Evolutionary conservation across 2,797 vertebrate species (phyloP), one percentile per base, ranked within the genome.

Genomic region (Nannoperca obscura): DNA sequence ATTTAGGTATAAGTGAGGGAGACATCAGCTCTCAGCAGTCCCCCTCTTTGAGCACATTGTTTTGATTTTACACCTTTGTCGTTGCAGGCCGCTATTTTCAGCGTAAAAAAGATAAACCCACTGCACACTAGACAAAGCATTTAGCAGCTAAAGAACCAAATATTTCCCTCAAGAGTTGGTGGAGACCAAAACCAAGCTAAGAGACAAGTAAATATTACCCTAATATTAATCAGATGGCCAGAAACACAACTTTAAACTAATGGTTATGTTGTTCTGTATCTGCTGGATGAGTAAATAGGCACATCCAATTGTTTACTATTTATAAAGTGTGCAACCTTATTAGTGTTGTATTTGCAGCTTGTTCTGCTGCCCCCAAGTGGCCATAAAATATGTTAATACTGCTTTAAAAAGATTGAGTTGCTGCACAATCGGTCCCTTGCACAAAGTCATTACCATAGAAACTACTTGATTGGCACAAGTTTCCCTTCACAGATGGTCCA

Each of bases 361-460:
- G 30, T 47, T 67, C 19, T 4, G 5, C 55, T 79, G 57, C 42
- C 57, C 54, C 17, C 68, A 53, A 17, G 68, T 65, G 68, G 44
- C 0, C 15, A 12, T 27, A 44, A 17, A 14, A 53, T 36, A 0
- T 34, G 14, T 19, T 2, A 61, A 24, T 24, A 14, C 57, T 19
- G 30, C 38, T 60, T 60, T 27, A 40, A 60, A 60, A 7, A 20
- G 5, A 42, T 67, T 30, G 4, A 30, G 40, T 13, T 44, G 11
- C 36, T 62, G 49, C 49, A 53, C 20, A 53, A 27, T 32, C 42
- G 12, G 13, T 22, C 22, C 15, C 47, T 36, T 15, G 19, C 20
- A n/a, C 46, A 52, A 47, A 32, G 42, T 49, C 0, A 22, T 63
- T 57, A 19, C 34, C 10, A 32, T 12, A 27, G 13, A 67, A 47